Base-by-base conservation (phyloP, 2,888 invertebrate species). In the Neoitamus cyanurus region DNA sequence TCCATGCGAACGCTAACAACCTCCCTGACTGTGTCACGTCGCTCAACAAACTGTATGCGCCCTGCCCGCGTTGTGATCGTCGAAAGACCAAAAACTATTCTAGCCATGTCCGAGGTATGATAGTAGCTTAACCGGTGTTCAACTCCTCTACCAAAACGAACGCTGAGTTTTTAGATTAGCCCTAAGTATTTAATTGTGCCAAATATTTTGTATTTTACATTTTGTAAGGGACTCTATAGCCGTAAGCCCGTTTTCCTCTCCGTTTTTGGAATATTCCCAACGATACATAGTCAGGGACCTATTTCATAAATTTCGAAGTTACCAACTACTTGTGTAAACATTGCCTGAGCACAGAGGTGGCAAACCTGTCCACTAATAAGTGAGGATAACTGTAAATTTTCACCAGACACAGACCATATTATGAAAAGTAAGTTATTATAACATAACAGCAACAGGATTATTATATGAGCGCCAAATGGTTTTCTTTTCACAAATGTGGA, bases 1-100 rank as follows among this genome's bases (percentile, higher is more conserved):
- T 91, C 91, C 3, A 91, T 91, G 90, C 88, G 91, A 83, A 91
- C 91, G 0, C 86, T 91, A 28, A 91, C 91, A 85, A 91, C 91
- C 25, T 91, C 91, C 2, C 86, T 91, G 77, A 91, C 90, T 0
- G 90, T 90, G 0, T 91, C 91, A 2, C 87, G 91, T 1, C 90
- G 91, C 20, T 91, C 90, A 30, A 89, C 88, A 68, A 90, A 90
- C 84, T 89, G 89, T 83, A 87, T 89, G 2, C 88, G 90, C 3
- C 89, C 90, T 4, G 88, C 89, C 0, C 89, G 90, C 6, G 89
- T 90, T 30, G 88, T 89, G 46, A 91, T 91, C 84, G 89, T 90
- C 20, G 91, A 91, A 73, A 87, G 89, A 3, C 90, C 90, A 77
- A 90, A 87, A 87, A 88, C 88, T 11, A 88, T 89, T 34, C 87